Base-by-base conservation (phyloP, 2,888 invertebrate species). In the Salpingus planirostris region DNA sequence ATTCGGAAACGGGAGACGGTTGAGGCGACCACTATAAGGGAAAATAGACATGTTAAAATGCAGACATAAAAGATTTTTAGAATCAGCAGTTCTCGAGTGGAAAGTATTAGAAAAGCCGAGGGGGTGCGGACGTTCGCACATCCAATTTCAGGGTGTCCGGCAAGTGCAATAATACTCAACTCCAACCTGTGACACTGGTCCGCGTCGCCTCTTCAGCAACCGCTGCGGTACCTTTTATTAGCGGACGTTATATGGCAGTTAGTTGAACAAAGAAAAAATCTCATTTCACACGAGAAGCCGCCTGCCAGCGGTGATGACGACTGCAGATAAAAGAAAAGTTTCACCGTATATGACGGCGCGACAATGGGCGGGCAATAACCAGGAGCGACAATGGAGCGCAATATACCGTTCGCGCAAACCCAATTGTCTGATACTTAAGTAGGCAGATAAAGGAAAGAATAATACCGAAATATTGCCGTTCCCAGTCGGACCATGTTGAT, bases 321-420 rank as follows among this genome's bases (percentile, higher is more conserved):
- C 49, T 55, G 48, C 46, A 56, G 56, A 60, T 59, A 58, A 60
- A 60, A 55, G 59, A 59, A 50, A 57, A 54, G 52, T 55, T 60
- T 55, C 55, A 50, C 56, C n/a, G 57, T 57, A 57, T 56, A 55
- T 59, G 59, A 59, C 54, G 51, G 51, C 50, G 49, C 43, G 46
- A 60, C 59, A 60, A 60, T 60, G 49, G 55, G 40, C 46, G 50
- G 43, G 53, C 55, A 56, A 60, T 60, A 59, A 57, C n/a, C 52
- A 49, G 49, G 47, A 45, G 52, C 52, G 52, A 61, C 60, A 61
- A 61, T 55, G 46, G 57, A 48, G 51, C 48, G 57, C 59, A 60
- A 61, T 60, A 60, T 59, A 54, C 52, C 54, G 52, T 50, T 48
- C 47, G 46, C n/a, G n/a, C 47, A 48, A 49, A 47, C 49, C 59